These are phyloP conservation scores for Gobio gobio DNA, from an alignment of 2,113 vertebrate genomes.

Conservation along the genomic window DNA sequence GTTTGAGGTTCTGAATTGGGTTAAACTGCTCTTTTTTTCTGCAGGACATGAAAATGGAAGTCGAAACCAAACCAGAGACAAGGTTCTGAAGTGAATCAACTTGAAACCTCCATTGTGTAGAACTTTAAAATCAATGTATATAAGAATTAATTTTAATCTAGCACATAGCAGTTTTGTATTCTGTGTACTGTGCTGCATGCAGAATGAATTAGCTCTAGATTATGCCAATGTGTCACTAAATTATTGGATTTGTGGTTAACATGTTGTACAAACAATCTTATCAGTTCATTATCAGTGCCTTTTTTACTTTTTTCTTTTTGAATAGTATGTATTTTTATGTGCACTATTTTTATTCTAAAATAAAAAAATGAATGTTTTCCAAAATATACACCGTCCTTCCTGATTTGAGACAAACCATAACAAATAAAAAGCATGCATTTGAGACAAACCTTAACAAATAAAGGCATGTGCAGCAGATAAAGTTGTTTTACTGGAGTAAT, in stretches of 20 bases:
- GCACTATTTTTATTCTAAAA: conserved; percentile 9
- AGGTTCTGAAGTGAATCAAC: conserved; percentile 57
- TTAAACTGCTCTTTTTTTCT: conserved; percentile 16
- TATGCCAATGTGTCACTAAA: conserved; percentile 6
- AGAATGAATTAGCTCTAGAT: neutral
- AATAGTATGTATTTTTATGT: conserved; percentile 4
- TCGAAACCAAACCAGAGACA: conserved; percentile 60
- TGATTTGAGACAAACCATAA: neutral
- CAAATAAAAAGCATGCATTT: too few species aligned
- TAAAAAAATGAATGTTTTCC: neutral
- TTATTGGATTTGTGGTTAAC: neutral
- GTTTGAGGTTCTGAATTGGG: neutral
- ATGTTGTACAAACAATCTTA: neutral
- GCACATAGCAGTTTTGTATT: neutral
- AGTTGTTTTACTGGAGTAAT: neutral
- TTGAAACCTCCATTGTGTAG: too few species aligned
- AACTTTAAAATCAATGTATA: neutral
- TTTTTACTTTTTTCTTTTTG: neutral
- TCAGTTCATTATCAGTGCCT: neutral
- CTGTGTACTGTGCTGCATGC: neutral
- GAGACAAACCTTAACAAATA: neutral
- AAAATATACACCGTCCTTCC: neutral
- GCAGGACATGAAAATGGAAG: conserved; percentile 53
- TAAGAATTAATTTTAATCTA: neutral
- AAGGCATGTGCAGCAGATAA: neutral